These are phyloP conservation scores for Callionymus lyra DNA, from an alignment of 2,113 vertebrate species.

Conservation along the genomic window DNA sequence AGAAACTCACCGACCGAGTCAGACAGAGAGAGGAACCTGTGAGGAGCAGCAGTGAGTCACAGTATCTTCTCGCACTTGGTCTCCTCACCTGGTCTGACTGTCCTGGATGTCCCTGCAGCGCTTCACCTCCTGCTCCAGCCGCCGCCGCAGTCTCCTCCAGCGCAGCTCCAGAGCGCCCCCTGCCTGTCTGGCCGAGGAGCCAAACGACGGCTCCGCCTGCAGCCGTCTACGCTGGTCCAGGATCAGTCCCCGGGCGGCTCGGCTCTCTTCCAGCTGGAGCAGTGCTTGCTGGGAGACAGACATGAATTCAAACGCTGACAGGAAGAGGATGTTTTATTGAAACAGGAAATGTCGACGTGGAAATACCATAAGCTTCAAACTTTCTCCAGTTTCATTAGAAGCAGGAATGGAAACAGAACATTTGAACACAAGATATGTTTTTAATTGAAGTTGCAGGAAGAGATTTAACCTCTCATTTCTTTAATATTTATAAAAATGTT, in stretches of 20 bases:
- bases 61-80: too few relatives aligned
- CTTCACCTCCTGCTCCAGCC: constrained; percentile 67
- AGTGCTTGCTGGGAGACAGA: constrained; percentile 67
- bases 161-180: constrained; percentile 71
- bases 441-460: too few relatives aligned
- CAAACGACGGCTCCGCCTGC: too few relatives aligned
- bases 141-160: constrained; percentile 70
- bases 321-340: too few relatives aligned
- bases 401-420: too few relatives aligned
- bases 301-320: background rate
- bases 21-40: constrained; percentile 74
- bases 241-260: constrained; percentile 63
- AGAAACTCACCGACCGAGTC: constrained; percentile 72
- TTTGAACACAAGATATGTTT: too few relatives aligned
- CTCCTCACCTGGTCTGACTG: constrained; percentile 73
- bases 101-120: constrained; percentile 63
- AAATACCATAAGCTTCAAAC: too few relatives aligned
- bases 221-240: constrained; percentile 67
- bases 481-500: too few relatives aligned
- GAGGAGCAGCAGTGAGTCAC: too few relatives aligned
- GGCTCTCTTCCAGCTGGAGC: constrained; percentile 66
- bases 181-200: constrained; percentile 55
- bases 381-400: too few relatives aligned
- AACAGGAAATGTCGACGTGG: too few relatives aligned
- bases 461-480: too few relatives aligned